Evolutionary conservation across 2,113 vertebrate genomes (phyloP).

Genomic region (Microcebus murinus): DNA sequence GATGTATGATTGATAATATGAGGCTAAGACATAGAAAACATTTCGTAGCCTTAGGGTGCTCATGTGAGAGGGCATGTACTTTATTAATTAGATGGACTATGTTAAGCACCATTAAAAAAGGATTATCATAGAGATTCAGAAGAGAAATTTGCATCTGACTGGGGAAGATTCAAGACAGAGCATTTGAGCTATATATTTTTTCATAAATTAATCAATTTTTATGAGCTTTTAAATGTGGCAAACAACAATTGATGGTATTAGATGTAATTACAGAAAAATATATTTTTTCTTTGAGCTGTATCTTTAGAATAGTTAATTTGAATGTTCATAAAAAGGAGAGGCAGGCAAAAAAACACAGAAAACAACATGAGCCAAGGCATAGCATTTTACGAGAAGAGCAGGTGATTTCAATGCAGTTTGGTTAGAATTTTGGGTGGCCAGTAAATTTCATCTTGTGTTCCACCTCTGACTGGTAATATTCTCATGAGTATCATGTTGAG

Average conservation of each 20-base stretch:
- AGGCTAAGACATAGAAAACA: background rate
- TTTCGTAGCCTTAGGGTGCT: background rate
- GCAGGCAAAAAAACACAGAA: background rate
- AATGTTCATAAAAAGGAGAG: background rate
- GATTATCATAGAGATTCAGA: background rate
- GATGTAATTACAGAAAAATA: slow-evolving; percentile 28
- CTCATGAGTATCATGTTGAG: background rate
- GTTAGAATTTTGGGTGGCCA: background rate
- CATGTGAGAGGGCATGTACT: background rate
- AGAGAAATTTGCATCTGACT: background rate
- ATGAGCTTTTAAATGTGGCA: background rate
- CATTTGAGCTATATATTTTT: background rate
- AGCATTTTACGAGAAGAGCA: background rate
- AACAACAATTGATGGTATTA: background rate
- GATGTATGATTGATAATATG: background rate
- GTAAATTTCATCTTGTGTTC: background rate
- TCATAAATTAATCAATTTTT: background rate
- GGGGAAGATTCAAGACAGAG: background rate
- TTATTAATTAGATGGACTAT: background rate
- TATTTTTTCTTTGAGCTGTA: background rate
- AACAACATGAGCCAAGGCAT: background rate
- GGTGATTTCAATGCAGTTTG: background rate
- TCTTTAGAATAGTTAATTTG: background rate
- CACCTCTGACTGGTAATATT: background rate
- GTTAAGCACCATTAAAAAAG: background rate